phyloP scores from a whole-genome alignment of 1,140 invertebrate species.

The fruit fly (Drosophila melanogaster) region Release_6_plus_ISO1_MT NT_033779.5:20289501-20290000 shows the following conservation, averaged over 20 bases:
- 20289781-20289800: slow-evolving; percentile 14
- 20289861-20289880: neutral
- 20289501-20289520: slow-evolving; percentile 19
- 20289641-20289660: neutral
- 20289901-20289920: slow-evolving; percentile 41
- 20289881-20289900: slow-evolving; percentile 49
- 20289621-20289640: too few relatives aligned
- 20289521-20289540: neutral
- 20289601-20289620: neutral
- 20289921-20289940: slow-evolving; percentile 3
- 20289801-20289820: neutral
- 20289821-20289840: slow-evolving; percentile 7
- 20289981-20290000: too few relatives aligned
- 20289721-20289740: slow-evolving; percentile 12
- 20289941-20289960: neutral
- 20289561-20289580: neutral
- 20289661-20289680: neutral
- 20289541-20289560: too few relatives aligned
- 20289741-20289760: neutral
- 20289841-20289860: slow-evolving; percentile 3
- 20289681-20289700: neutral
- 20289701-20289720: neutral
- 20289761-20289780: neutral
- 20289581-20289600: neutral
- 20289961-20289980: neutral